Conservation (phyloP, 2,888 invertebrate species). For the Sclerodermus sp. region DNA sequence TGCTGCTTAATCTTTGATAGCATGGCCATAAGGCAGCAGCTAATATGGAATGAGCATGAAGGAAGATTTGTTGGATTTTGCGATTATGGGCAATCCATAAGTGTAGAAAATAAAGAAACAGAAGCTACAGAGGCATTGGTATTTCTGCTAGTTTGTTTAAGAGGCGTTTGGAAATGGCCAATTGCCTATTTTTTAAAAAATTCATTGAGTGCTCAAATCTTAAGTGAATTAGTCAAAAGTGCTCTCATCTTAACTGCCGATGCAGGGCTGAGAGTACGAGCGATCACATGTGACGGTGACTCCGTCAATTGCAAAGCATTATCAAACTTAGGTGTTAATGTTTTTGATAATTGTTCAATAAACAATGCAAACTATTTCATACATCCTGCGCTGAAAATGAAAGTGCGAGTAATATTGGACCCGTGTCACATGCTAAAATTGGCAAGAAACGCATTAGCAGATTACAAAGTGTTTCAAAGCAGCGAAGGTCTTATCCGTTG, state of each 20-base stretch:
- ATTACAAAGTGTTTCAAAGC: slow-evolving; percentile 12
- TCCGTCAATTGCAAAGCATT: background rate
- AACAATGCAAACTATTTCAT: background rate
- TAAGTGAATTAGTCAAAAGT: background rate
- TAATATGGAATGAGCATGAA: background rate
- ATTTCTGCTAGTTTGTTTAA: background rate
- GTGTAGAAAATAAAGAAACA: background rate
- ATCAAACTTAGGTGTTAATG: background rate
- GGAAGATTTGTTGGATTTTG: background rate
- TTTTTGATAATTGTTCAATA: background rate
- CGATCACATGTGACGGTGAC: background rate
- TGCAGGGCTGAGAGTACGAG: background rate
- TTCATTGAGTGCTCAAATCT: background rate
- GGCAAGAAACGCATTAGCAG: no score
- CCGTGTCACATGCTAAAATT: background rate
- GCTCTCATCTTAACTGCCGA: background rate
- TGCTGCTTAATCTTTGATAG: background rate
- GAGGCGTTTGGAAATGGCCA: background rate
- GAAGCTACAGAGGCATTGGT: background rate
- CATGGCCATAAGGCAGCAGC: background rate
- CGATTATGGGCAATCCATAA: background rate
- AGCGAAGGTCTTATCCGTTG: slow-evolving; percentile 21
- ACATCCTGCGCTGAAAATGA: background rate
- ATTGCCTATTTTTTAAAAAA: background rate
- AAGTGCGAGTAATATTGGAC: background rate